Evolutionary conservation across 2,888 invertebrate species (phyloP).

Genomic region (Apodemia hepburni): DNA sequence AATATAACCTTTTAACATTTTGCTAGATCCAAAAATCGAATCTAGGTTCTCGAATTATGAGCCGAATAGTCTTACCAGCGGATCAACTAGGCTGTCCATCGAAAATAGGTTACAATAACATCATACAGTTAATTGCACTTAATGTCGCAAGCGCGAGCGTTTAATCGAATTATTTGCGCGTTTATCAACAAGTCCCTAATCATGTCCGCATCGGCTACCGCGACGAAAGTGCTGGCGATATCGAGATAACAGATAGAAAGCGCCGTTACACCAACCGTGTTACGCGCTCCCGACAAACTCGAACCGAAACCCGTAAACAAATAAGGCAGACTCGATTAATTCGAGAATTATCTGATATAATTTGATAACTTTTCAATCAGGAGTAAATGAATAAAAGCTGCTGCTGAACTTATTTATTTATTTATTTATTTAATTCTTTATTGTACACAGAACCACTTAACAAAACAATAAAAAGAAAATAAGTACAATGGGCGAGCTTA

Average conservation of each 20-base stretch:
- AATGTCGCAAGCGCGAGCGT: constrained; percentile 36
- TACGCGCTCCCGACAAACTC: constrained; percentile 63
- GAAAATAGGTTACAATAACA: constrained; percentile 7
- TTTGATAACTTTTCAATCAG: no score
- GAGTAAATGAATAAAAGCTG: no score
- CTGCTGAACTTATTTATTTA: no score
- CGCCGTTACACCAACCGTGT: constrained; percentile 66
- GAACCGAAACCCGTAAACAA: constrained; percentile 42
- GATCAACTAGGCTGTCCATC: neutral
- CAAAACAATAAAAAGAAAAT: no score
- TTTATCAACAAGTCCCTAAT: constrained; percentile 44
- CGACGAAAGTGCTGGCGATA: constrained; percentile 56
- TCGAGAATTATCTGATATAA: neutral
- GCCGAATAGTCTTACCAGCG: neutral
- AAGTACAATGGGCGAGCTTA: no score
- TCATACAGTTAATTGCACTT: constrained; percentile 31
- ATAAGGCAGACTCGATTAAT: constrained; percentile 34
- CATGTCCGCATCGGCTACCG: constrained; percentile 50
- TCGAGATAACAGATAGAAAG: constrained; percentile 71
- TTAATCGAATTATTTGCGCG: constrained; percentile 51
- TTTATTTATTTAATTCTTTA: no score
- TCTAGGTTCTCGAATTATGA: neutral
- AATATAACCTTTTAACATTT: no score
- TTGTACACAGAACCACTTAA: no score
- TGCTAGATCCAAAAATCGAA: no score